Percentiles rank a stretch among this genome's conserved stretches.
These are phyloP conservation scores for Theristicus caerulescens DNA, from an alignment of 2,113 vertebrate genomes.

Conservation along the genomic window DNA sequence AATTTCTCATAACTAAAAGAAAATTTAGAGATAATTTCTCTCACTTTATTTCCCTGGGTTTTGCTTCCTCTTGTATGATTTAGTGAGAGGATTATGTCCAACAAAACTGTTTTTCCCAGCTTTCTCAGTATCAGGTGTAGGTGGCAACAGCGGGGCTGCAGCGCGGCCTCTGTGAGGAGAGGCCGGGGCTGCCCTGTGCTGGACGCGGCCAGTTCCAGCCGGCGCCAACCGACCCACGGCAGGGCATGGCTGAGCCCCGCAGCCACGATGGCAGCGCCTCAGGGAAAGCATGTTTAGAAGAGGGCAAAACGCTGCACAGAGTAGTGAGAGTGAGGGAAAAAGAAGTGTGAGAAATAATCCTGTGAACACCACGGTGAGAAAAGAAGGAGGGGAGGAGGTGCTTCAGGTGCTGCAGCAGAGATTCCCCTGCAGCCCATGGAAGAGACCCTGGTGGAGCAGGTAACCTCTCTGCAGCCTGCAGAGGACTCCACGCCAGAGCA, in stretches of 20 bases:
- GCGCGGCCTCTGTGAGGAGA: background rate
- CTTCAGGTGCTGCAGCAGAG: background rate
- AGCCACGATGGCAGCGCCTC: background rate
- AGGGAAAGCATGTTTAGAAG: background rate
- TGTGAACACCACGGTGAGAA: background rate
- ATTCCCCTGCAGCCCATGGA: background rate
- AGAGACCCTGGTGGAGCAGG: background rate
- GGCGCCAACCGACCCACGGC: accelerated
- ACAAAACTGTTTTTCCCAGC: background rate
- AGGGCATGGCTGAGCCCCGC: background rate
- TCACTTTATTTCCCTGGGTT: background rate
- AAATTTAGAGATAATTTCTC: background rate
- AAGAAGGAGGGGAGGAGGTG: background rate
- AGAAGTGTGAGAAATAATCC: background rate
- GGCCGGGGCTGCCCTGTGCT: accelerated
- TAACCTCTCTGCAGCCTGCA: background rate
- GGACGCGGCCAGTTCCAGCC: background rate
- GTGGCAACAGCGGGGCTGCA: background rate
- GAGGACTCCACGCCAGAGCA: background rate
- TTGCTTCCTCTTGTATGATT: background rate
- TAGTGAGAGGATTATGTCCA: background rate
- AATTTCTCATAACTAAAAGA: background rate
- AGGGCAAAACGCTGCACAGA: background rate
- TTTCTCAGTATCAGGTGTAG: background rate
- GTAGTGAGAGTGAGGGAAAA: background rate